phyloP scores from a whole-genome alignment of 2,797 vertebrate species.

The Lateolabrax maculatus region DNA sequence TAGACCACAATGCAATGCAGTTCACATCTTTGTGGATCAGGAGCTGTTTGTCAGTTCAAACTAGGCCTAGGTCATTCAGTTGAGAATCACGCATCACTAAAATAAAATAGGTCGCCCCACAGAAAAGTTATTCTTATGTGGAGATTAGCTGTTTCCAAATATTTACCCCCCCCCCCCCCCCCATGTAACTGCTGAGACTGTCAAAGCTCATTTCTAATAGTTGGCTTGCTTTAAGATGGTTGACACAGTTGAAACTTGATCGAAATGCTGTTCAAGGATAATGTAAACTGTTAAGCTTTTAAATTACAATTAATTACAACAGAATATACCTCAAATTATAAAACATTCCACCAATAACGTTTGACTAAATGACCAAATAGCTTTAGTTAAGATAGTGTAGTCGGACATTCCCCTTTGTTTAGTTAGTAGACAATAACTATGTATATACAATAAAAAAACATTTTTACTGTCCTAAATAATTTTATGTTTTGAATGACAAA shows the following conservation, averaged over 20 bases:
- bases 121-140: neutral
- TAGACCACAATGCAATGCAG: neutral
- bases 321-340: neutral
- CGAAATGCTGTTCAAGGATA: too few relatives aligned
- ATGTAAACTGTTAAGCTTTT: too few relatives aligned
- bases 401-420: too few relatives aligned
- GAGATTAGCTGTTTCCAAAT: neutral
- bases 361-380: too few relatives aligned
- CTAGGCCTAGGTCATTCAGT: neutral
- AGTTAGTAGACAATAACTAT: neutral
- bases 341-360: neutral
- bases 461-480: neutral
- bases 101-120: neutral
- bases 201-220: neutral
- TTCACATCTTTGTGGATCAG: neutral
- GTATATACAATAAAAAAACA: neutral
- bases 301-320: neutral
- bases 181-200: neutral
- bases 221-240: neutral
- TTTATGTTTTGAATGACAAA: conserved; percentile 6
- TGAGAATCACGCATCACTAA: neutral
- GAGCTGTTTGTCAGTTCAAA: neutral
- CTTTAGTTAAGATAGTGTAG: too few relatives aligned
- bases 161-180: too few relatives aligned
- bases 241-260: too few relatives aligned